A percentile compares a stretch with the other conserved stretches of the same genome.
Conservation (phyloP, 2,797 vertebrate genomes). For the Poecilia picta region DNA sequence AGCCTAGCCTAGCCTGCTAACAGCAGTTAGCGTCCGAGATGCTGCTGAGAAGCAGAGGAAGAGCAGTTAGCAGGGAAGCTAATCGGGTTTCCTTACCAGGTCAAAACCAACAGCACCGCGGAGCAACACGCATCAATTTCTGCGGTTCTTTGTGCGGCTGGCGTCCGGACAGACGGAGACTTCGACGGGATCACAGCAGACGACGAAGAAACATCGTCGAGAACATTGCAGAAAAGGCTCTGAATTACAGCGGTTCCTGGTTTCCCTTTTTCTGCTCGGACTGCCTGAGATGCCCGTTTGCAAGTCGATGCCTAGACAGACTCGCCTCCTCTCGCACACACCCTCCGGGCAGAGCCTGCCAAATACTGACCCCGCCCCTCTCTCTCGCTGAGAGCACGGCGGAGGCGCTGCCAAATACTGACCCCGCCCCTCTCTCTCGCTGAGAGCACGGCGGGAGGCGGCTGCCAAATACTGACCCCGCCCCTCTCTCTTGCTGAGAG, state of each 20-base stretch:
- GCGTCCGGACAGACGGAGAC: conserved; percentile 40
- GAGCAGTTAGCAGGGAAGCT: conserved; percentile 65
- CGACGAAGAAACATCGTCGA: conserved; percentile 40
- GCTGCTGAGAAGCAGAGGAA: conserved; percentile 46
- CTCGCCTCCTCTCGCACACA: conserved; percentile 33
- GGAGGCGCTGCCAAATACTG: conserved; percentile 62
- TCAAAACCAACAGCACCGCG: conserved; percentile 77
- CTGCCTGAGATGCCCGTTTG: conserved; percentile 70
- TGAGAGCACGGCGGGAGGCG: too few relatives aligned
- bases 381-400: conserved; percentile 33
- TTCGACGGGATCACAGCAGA: conserved; percentile 46
- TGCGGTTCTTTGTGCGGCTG: conserved; percentile 45
- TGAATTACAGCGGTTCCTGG: conserved; percentile 60
- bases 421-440: conserved; percentile 35
- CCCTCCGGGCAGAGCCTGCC: conserved; percentile 75
- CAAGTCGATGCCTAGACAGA: conserved; percentile 71
- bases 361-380: conserved; percentile 76
- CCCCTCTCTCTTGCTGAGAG: too few relatives aligned
- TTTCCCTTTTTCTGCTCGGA: conserved; percentile 48
- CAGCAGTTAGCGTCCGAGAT: conserved; percentile 54
- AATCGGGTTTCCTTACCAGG: conserved; percentile 79
- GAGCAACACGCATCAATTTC: conserved; percentile 73
- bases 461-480: background rate
- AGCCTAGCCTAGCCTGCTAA: conserved; percentile 56
- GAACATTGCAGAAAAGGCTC: conserved; percentile 58